Percentiles rank a stretch among this genome's conserved stretches.
phyloP scores from a whole-genome alignment of 2,797 vertebrate genomes.

The Tarsius wallacei region DNA sequence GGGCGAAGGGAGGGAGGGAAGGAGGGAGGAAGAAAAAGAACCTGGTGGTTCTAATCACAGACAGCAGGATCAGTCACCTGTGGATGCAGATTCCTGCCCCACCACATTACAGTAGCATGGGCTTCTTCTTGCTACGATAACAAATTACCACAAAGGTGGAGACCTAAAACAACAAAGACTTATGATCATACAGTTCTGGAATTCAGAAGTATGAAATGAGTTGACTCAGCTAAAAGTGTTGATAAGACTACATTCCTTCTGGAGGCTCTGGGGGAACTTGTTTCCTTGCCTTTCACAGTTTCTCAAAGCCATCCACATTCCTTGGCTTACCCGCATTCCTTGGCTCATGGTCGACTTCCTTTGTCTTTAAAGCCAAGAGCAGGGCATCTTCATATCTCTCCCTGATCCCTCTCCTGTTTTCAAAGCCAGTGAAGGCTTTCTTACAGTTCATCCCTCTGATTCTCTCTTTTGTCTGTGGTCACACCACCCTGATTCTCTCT shows the following conservation, averaged over 20 bases:
- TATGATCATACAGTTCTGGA: neutral
- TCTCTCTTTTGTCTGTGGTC: neutral
- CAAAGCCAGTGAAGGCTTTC: neutral
- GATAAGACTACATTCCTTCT: neutral
- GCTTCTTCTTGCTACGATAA: neutral
- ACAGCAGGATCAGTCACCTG: no score
- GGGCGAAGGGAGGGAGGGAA: no score
- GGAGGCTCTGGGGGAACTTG: neutral
- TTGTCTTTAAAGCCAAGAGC: neutral
- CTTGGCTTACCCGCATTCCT: no score
- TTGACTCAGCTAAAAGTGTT: neutral
- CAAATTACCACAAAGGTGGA: neutral
- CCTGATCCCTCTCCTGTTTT: neutral
- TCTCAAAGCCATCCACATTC: neutral
- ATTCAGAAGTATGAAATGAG: neutral
- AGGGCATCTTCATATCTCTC: neutral
- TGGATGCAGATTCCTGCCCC: neutral
- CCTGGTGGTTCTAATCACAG: no score
- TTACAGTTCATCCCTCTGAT: neutral
- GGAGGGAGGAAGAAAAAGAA: neutral
- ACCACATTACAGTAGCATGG: neutral
- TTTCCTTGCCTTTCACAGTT: neutral
- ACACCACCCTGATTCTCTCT: neutral
- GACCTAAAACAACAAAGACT: neutral
- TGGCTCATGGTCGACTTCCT: neutral